Evolutionary conservation across 2,888 invertebrate species (phyloP), one percentile per base, ranked within the genome.

Genomic region (Noctua janthina): DNA sequence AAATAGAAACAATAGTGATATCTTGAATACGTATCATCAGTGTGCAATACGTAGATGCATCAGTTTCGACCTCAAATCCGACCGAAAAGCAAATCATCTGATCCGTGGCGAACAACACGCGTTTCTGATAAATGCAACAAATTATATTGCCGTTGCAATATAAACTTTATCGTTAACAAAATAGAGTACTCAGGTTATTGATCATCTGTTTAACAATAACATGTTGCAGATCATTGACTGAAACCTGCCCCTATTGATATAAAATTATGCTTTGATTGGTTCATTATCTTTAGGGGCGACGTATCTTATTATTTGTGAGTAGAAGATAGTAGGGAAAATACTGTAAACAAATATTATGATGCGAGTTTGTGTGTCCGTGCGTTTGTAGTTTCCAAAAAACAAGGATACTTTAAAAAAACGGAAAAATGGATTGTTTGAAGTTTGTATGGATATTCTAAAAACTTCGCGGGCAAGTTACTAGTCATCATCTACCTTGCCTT

Each of bases 221-320:
- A 89, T 82, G 74, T 86, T 77, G 62, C 72, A 86, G 93, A 90
- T 90, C 93, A 92, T 88, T 90, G 93, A 91, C 93, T 93, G 93
- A 92, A 89, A 87, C 90, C 88, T 92, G 93, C 81, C 91, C 91
- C 76, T 82, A 39, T 79, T 86, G 90, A 87, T 89, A 84, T 84
- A 68, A 77, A 76, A 81, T 87, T 82, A 88, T 87, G 76, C 72
- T 79, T 84, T 85, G 87, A 89, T 87, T 86, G 68, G 79, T 73
- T 80, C 75, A 0, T 79, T 90, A 87, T 86, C 80, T 76, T 71
- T n/a, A 74, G 49, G 54, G n/a, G 43, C 46, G 70, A 23, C 43
- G 29, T 74, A 68, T 82, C 56, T 76, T 69, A 64, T 59, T 81
- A 74, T 76, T 84, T 78, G 66, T 73, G 51, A 39, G 56, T 68